Percentiles rank a stretch among this genome's conserved stretches.
phyloP scores from a whole-genome alignment of 2,797 vertebrate species.

The Acanthurus tractus region DNA sequence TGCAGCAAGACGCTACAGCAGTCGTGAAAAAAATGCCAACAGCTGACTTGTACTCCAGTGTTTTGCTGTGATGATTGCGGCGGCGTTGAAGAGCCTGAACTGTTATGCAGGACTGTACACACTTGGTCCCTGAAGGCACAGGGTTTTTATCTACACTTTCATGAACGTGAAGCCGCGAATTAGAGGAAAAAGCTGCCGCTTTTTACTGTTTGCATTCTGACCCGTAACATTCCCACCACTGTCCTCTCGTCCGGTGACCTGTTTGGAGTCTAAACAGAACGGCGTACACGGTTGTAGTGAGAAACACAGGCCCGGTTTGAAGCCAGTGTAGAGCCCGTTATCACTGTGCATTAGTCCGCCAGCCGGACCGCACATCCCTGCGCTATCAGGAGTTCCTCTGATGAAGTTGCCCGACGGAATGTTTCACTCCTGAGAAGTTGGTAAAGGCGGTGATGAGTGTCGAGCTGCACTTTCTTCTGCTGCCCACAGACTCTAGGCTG shows the following conservation, averaged over 20 bases:
- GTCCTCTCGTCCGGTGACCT: constrained; percentile 40
- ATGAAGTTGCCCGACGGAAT: constrained; percentile 42
- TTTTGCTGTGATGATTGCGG: constrained; percentile 60
- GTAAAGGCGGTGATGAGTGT: constrained; percentile 29
- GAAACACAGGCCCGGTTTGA: constrained; percentile 58
- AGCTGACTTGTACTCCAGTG: constrained; percentile 71
- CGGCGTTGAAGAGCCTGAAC: constrained; percentile 42
- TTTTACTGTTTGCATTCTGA: not conserved
- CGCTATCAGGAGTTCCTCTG: constrained; percentile 14
- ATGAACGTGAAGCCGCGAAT: not conserved
- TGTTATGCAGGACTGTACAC: constrained; percentile 58
- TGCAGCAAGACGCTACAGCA: constrained; percentile 40
- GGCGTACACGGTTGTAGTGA: constrained; percentile 48
- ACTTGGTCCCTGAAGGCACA: constrained; percentile 10
- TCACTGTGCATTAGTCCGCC: constrained; percentile 10
- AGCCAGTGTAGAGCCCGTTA: constrained; percentile 11
- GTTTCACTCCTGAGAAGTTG: constrained; percentile 64
- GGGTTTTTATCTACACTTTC: constrained; percentile 19
- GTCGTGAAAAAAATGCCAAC: constrained; percentile 40
- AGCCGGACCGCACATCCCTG: constrained; percentile 33
- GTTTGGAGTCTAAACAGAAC: constrained; percentile 56
- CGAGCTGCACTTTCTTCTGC: constrained; percentile 41
- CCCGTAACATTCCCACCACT: constrained; percentile 1
- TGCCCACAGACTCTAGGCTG: constrained; percentile 28
- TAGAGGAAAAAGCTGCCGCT: not conserved